phyloP scores from a whole-genome alignment of 2,888 invertebrate species.

The Vesta saturnalis region DNA sequence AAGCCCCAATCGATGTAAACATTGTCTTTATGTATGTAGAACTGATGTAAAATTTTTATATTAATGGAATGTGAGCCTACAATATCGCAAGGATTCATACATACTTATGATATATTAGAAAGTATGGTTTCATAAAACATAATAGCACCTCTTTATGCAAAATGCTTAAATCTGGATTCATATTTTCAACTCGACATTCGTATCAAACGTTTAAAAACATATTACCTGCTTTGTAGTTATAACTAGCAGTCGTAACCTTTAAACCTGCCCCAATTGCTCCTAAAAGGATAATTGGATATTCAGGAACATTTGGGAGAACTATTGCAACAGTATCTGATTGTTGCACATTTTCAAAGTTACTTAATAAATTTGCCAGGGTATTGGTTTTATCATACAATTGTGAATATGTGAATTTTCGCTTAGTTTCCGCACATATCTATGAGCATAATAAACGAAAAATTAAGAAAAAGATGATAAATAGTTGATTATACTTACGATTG shows the following conservation, averaged over 20 bases:
- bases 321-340: constrained; percentile 76
- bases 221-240: constrained; percentile 69
- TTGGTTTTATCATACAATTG: constrained; percentile 70
- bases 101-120: too few species aligned
- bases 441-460: too few species aligned
- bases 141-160: too few species aligned
- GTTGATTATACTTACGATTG: too few species aligned
- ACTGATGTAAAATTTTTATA: too few species aligned
- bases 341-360: constrained; percentile 68
- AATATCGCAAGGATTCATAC: too few species aligned
- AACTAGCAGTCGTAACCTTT: constrained; percentile 77
- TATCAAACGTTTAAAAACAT: too few species aligned
- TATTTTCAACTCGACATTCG: constrained; percentile 3
- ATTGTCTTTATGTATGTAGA: too few species aligned
- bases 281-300: constrained; percentile 73
- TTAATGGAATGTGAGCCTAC: too few species aligned
- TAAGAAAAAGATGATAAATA: too few species aligned
- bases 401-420: constrained; percentile 74
- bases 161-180: background rate
- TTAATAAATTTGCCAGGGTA: constrained; percentile 64
- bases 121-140: too few species aligned
- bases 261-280: constrained; percentile 77
- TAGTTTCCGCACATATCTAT: constrained; percentile 76
- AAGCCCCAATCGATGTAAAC: too few species aligned
- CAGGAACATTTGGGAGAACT: constrained; percentile 80